These are phyloP conservation scores for Ctenicera cuprea DNA, from an alignment of 2,888 invertebrate species.

Conservation along the genomic window DNA sequence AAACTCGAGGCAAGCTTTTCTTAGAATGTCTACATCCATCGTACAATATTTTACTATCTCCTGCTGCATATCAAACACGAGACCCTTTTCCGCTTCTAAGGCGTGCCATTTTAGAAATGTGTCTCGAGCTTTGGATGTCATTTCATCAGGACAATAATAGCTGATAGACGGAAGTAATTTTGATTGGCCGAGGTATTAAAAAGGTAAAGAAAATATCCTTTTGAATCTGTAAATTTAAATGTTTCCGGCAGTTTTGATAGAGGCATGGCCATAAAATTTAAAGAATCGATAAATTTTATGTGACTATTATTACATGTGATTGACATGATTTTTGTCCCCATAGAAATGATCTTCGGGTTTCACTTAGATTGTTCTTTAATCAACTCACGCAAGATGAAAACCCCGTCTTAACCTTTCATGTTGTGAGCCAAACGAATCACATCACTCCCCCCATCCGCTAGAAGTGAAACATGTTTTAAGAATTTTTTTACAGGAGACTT, in stretches of 20 bases:
- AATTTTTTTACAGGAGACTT: neutral
- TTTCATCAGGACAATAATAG: slow-evolving; percentile 38
- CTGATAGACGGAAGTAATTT: slow-evolving; percentile 52
- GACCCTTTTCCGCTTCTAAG: neutral
- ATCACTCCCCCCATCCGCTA: neutral
- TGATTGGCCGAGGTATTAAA: slow-evolving; percentile 41
- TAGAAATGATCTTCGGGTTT: slow-evolving; percentile 23
- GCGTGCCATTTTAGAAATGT: slow-evolving; percentile 41
- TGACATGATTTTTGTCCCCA: slow-evolving; percentile 24
- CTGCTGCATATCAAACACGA: slow-evolving; percentile 42
- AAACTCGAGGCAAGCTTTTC: slow-evolving; percentile 40
- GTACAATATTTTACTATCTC: slow-evolving; percentile 47
- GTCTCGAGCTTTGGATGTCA: slow-evolving; percentile 22
- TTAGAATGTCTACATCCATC: slow-evolving; percentile 45
- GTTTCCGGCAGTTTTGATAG: slow-evolving; percentile 37
- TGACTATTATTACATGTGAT: slow-evolving; percentile 22
- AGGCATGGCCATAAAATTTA: too few relatives aligned
- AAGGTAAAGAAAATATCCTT: slow-evolving; percentile 43
- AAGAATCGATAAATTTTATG: slow-evolving; percentile 18
- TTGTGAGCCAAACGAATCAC: slow-evolving; percentile 23
- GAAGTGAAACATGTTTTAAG: neutral
- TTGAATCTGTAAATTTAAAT: slow-evolving; percentile 39
- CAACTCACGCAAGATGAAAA: too few relatives aligned
- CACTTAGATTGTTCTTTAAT: neutral
- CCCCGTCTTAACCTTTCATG: slow-evolving; percentile 14